Percentiles rank a stretch among this genome's conserved stretches.
Evolutionary conservation across 2,888 invertebrate genomes (phyloP).

Genomic region (Hofmannophila pseudospretella): DNA sequence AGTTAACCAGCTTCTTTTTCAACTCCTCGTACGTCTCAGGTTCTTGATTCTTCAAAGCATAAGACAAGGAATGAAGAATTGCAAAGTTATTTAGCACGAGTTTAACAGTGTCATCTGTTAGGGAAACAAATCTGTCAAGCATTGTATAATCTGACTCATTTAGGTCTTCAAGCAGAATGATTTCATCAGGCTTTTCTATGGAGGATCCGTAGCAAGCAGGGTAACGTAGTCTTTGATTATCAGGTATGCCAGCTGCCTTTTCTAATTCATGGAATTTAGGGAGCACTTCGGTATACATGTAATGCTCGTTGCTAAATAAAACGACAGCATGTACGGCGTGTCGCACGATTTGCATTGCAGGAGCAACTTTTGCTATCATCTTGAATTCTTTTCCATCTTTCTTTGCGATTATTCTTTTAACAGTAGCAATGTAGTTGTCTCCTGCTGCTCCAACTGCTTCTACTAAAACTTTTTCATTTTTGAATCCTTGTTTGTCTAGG

Average conservation of each 20-base stretch:
- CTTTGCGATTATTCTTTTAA: constrained; percentile 26
- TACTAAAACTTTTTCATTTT: constrained; percentile 24
- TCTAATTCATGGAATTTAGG: constrained; percentile 29
- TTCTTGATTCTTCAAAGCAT: constrained; percentile 27
- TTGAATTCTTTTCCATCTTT: constrained; percentile 23
- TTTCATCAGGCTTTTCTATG: constrained; percentile 28
- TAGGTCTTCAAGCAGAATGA: constrained; percentile 40
- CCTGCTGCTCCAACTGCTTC: constrained; percentile 29
- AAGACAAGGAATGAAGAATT: constrained; percentile 30
- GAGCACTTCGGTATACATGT: constrained; percentile 29
- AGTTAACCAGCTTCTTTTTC: constrained; percentile 15
- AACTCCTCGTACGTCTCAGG: constrained; percentile 17
- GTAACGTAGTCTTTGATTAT: constrained; percentile 23
- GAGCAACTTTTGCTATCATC: constrained; percentile 33
- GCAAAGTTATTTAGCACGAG: constrained; percentile 29
- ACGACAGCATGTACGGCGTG: constrained; percentile 10
- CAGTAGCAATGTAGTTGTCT: constrained; percentile 32
- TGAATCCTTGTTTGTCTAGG: constrained; percentile 28
- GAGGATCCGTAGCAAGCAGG: constrained; percentile 31
- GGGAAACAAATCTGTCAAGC: constrained; percentile 22
- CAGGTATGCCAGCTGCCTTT: constrained; percentile 19
- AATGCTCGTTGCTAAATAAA: constrained; percentile 30
- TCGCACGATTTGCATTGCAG: constrained; percentile 18
- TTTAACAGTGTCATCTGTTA: constrained; percentile 14
- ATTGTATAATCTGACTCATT: constrained; percentile 22